A percentile compares a stretch with the other conserved stretches of the same genome.
phyloP scores from a whole-genome alignment of 2,888 invertebrate genomes.

The Tricholauxania praeusta region DNA sequence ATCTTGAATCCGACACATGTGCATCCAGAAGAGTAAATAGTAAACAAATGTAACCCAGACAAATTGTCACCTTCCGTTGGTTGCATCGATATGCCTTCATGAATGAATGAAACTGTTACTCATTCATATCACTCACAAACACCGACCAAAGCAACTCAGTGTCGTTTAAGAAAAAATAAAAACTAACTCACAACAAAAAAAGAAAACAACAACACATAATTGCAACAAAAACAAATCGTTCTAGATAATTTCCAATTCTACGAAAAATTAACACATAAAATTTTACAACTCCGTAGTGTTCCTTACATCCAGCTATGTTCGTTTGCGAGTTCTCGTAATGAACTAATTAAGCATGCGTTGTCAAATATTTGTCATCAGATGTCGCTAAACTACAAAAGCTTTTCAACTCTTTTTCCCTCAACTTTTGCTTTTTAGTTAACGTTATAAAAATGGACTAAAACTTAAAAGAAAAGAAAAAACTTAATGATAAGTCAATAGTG shows the following conservation, averaged over 20 bases:
- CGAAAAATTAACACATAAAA: conserved; percentile 27
- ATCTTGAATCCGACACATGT: too few species aligned
- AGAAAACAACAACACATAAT: too few species aligned
- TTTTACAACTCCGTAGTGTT: conserved; percentile 2
- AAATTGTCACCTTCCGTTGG: conserved; percentile 20
- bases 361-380: conserved; percentile 61
- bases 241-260: conserved; percentile 34
- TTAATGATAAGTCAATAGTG: conserved; percentile 33
- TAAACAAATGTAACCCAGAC: conserved; percentile 3
- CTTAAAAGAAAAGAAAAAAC: conserved; percentile 26
- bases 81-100: not conserved
- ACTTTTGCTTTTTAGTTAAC: not conserved
- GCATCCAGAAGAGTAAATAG: too few species aligned
- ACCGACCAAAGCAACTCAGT: too few species aligned
- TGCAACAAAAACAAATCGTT: too few species aligned
- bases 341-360: conserved; percentile 65
- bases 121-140: not conserved
- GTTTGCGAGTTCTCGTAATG: conserved; percentile 47
- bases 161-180: too few species aligned
- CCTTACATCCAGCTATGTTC: too few species aligned
- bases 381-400: conserved; percentile 49
- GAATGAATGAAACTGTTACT: conserved; percentile 17
- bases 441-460: conserved; percentile 16
- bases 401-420: not conserved
- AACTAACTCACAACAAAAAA: too few species aligned